Conservation (phyloP, 2,797 vertebrate species). For the Sebastes cheni region DNA sequence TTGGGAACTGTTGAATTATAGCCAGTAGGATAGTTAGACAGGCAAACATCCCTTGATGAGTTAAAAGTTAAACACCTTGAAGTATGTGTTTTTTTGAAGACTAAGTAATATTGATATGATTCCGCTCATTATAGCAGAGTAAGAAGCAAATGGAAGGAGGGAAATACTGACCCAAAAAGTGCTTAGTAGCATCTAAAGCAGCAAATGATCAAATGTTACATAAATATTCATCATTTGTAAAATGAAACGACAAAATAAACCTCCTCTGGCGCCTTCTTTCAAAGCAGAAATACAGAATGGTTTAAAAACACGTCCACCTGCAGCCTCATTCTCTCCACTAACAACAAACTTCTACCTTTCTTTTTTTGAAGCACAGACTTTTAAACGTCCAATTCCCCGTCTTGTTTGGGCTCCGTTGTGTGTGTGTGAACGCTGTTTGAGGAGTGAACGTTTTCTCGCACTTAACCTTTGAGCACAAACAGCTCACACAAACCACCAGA, state of each 20-base stretch:
- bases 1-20: not conserved
- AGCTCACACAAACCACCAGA: not conserved
- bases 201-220: not conserved
- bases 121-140: not conserved
- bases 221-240: not conserved
- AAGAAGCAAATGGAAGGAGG: not conserved
- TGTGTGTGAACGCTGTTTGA: not conserved
- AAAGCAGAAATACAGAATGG: not conserved
- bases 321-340: not conserved
- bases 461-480: constrained; percentile 17
- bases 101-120: not conserved
- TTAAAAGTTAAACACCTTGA: not conserved
- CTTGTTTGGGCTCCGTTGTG: not conserved
- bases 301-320: not conserved
- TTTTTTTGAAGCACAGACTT: not conserved
- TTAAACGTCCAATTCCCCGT: not conserved
- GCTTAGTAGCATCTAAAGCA: not conserved
- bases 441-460: not conserved
- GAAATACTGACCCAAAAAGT: not conserved
- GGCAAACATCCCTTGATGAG: not conserved
- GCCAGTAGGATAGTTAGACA: not conserved
- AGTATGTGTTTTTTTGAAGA: not conserved
- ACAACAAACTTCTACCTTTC: not conserved
- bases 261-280: not conserved
- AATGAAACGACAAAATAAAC: not conserved